phyloP scores from a whole-genome alignment of 2,888 invertebrate species.

The Leucozona laternaria region DNA sequence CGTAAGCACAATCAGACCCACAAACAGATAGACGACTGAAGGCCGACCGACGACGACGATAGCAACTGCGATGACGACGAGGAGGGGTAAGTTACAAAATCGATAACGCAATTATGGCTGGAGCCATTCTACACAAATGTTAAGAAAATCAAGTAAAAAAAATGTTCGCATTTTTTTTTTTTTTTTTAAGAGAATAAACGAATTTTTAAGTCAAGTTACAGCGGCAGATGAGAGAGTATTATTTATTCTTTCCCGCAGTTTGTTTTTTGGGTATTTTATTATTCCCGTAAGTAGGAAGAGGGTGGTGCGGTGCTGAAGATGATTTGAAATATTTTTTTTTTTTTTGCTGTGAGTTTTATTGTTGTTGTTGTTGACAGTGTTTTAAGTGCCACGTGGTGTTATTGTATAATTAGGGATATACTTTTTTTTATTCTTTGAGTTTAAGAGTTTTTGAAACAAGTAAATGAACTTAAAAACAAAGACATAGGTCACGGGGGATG shows the following conservation, averaged over 20 bases:
- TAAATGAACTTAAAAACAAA: slow-evolving; percentile 36
- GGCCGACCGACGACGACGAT: no score
- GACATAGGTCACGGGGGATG: slow-evolving; percentile 35
- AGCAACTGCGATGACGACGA: neutral
- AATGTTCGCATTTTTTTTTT: slow-evolving; percentile 2
- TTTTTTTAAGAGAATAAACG: slow-evolving; percentile 14
- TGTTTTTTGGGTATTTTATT: neutral
- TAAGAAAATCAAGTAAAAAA: neutral
- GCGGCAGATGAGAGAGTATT: slow-evolving; percentile 27
- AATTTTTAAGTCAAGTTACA: slow-evolving; percentile 42
- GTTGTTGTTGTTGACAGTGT: slow-evolving; percentile 51
- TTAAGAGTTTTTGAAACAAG: slow-evolving; percentile 27
- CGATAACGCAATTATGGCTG: slow-evolving; percentile 72
- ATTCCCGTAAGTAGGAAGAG: slow-evolving; percentile 12
- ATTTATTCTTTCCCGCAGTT: slow-evolving; percentile 1
- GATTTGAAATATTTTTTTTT: slow-evolving; percentile 31
- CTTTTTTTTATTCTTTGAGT: neutral
- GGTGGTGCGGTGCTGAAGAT: slow-evolving; percentile 1
- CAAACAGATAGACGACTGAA: neutral
- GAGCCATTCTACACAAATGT: slow-evolving; percentile 3
- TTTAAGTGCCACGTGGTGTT: slow-evolving; percentile 51
- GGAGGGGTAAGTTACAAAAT: slow-evolving; percentile 47
- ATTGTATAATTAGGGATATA: slow-evolving; percentile 53
- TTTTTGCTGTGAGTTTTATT: slow-evolving; percentile 29
- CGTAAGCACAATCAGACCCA: slow-evolving; percentile 25